These are phyloP conservation scores for Kobus ellipsiprymnus DNA, from an alignment of 2,113 vertebrate genomes.

Conservation along the genomic window DNA sequence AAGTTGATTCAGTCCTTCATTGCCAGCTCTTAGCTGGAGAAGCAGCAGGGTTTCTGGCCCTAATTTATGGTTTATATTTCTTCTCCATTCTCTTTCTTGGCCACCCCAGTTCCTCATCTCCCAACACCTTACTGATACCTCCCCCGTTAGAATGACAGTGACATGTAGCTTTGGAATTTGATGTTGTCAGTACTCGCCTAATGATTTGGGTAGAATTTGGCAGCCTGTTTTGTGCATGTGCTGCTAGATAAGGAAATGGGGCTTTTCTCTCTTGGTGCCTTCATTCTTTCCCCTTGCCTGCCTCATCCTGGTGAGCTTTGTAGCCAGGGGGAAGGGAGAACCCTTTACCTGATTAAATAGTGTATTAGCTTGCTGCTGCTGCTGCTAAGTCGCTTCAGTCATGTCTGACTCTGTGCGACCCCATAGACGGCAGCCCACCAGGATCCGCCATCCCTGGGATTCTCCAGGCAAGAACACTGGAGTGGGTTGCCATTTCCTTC, in stretches of 20 bases:
- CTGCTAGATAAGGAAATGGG: not conserved
- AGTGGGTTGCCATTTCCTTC: no score
- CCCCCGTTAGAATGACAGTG: not conserved
- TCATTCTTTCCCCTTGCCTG: not conserved
- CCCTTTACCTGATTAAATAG: constrained; percentile 46
- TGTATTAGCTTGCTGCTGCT: not conserved
- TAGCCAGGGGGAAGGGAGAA: constrained; percentile 29
- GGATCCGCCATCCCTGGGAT: no score
- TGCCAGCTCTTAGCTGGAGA: constrained; percentile 48
- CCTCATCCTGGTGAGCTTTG: not conserved
- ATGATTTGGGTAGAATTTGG: constrained; percentile 20
- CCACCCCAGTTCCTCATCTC: not conserved
- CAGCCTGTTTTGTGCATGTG: constrained; percentile 4
- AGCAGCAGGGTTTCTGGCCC: not conserved
- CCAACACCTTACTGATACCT: not conserved
- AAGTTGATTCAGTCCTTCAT: constrained; percentile 8
- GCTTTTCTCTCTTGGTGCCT: not conserved
- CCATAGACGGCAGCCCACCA: no score
- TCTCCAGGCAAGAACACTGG: no score
- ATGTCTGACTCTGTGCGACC: no score
- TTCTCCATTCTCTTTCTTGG: not conserved
- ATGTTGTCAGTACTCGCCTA: not conserved
- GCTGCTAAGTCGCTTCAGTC: no score
- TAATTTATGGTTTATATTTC: constrained; percentile 22
- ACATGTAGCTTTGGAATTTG: constrained; percentile 33